phyloP scores from a whole-genome alignment of 2,113 vertebrate genomes.

The Daubentonia madagascariensis region DNA sequence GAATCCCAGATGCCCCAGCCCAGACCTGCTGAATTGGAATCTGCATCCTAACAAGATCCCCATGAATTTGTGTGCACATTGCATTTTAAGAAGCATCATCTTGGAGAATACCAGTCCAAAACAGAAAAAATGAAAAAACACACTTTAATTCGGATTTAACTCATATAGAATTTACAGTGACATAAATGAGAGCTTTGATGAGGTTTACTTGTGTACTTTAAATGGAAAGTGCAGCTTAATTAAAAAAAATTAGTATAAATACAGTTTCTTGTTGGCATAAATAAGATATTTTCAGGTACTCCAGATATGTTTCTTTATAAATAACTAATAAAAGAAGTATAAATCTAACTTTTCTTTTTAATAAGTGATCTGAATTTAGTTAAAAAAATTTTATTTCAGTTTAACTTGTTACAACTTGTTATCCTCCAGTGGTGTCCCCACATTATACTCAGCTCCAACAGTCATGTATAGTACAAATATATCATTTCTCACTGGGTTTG shows the following conservation, averaged over 20 bases:
- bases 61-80: rapidly evolving
- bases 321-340: not conserved
- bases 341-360: not conserved
- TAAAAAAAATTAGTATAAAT: not conserved
- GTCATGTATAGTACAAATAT: not conserved
- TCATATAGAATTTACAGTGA: not conserved
- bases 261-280: too few relatives aligned
- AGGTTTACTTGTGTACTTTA: not conserved
- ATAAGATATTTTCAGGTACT: not conserved
- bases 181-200: rapidly evolving
- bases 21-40: rapidly evolving
- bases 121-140: not conserved
- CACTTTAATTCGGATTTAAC: not conserved
- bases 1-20: not conserved
- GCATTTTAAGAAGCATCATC: not conserved
- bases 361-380: not conserved
- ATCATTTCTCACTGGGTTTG: not conserved
- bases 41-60: not conserved
- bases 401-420: not conserved
- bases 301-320: not conserved
- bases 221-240: too few relatives aligned
- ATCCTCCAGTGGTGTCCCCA: too few relatives aligned
- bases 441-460: too few relatives aligned
- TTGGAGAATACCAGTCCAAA: not conserved
- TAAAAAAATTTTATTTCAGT: not conserved